Evolutionary conservation across 2,888 invertebrate species (phyloP).

Genomic region (Metallyticus violacea): DNA sequence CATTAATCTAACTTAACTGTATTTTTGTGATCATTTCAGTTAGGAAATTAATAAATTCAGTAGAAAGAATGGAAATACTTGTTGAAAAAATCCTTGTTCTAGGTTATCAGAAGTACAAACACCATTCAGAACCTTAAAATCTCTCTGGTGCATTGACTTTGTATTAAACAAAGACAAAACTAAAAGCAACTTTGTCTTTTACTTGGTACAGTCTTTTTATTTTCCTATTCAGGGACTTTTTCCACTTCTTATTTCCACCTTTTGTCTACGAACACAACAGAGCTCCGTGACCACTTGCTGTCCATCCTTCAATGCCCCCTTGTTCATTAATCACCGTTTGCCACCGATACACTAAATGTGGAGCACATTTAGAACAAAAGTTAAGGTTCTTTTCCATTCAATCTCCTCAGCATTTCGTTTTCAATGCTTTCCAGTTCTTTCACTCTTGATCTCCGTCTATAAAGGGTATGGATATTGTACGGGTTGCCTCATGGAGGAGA

Average conservation of each 20-base stretch:
- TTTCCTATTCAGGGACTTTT: no score
- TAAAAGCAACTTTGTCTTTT: no score
- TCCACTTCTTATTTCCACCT: neutral
- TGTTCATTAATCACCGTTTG: neutral
- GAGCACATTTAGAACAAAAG: neutral
- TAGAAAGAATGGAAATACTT: no score
- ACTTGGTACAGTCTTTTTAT: neutral
- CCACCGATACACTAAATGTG: neutral
- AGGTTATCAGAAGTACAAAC: no score
- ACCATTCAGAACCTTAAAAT: no score
- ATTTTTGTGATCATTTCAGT: no score
- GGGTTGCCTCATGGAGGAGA: neutral
- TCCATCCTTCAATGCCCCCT: neutral
- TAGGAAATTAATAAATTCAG: no score
- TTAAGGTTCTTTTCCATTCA: neutral
- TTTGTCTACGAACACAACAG: neutral
- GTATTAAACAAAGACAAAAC: no score
- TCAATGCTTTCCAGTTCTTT: neutral
- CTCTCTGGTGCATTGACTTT: no score
- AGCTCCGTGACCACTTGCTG: neutral
- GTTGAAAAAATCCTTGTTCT: no score
- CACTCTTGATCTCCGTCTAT: neutral
- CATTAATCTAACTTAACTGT: no score
- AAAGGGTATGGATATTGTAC: neutral
- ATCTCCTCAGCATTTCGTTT: neutral